These are phyloP conservation scores for Euphonia xanthogaster DNA, from an alignment of 2,797 vertebrate species.

Conservation along the genomic window DNA sequence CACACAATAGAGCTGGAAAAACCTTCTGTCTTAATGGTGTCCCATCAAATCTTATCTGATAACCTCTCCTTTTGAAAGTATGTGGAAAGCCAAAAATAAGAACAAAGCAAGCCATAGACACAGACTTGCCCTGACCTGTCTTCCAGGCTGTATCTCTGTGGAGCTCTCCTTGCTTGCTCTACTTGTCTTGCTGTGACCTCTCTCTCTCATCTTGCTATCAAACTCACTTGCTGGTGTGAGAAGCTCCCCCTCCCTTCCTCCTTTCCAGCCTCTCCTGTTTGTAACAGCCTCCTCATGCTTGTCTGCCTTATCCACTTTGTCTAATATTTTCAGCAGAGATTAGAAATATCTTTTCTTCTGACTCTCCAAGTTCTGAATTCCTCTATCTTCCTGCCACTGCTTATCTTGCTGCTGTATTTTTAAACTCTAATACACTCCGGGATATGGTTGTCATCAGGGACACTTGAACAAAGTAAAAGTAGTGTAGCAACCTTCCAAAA, in stretches of 20 bases:
- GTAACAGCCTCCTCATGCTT: slow-evolving; percentile 16
- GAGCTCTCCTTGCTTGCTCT: not conserved
- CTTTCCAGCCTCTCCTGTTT: not conserved
- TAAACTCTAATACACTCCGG: slow-evolving; percentile 31
- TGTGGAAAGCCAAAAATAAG: slow-evolving; percentile 61
- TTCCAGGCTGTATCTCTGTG: slow-evolving; percentile 1
- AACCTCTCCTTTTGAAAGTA: slow-evolving; percentile 48
- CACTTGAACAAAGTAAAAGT: slow-evolving; percentile 19
- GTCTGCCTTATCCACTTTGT: slow-evolving; percentile 71
- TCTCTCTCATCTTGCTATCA: slow-evolving; percentile 33
- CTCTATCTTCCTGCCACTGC: slow-evolving; percentile 63
- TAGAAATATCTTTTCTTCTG: slow-evolving; percentile 67
- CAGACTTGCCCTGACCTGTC: slow-evolving; percentile 41
- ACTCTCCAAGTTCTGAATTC: slow-evolving; percentile 69
- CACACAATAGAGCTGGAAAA: slow-evolving; percentile 59
- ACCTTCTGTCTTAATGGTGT: slow-evolving; percentile 52
- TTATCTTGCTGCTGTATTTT: slow-evolving; percentile 65
- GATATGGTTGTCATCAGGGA: slow-evolving; percentile 37
- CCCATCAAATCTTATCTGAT: slow-evolving; percentile 59
- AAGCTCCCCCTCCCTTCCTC: not conserved
- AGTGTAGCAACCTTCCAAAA: slow-evolving; percentile 10
- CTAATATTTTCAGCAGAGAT: slow-evolving; percentile 71
- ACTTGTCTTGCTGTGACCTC: slow-evolving; percentile 38
- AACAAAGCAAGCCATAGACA: slow-evolving; percentile 44
- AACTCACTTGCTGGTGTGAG: not conserved